Evolutionary conservation across 2,797 vertebrate species (phyloP).

Genomic region (Echeneis naucrates): DNA sequence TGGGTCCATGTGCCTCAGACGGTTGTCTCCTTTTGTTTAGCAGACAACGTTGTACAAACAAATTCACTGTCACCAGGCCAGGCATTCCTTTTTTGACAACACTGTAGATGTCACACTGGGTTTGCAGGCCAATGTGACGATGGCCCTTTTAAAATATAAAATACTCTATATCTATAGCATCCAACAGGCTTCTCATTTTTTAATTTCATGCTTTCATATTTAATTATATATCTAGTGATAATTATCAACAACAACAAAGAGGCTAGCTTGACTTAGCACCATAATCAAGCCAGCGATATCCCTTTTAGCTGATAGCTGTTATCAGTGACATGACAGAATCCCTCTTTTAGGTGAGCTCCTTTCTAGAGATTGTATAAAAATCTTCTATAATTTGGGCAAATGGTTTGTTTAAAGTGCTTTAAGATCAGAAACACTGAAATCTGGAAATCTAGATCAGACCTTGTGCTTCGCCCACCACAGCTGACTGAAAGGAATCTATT

Average conservation of each 20-base stretch:
- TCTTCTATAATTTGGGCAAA: too few relatives aligned
- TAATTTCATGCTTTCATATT: conserved; percentile 2
- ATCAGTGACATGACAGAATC: background rate
- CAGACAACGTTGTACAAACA: conserved; percentile 33
- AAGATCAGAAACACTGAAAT: too few relatives aligned
- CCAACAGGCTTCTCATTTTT: background rate
- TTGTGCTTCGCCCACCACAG: too few relatives aligned
- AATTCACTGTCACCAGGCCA: conserved; percentile 22
- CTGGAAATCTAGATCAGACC: too few relatives aligned
- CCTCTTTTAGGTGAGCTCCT: background rate
- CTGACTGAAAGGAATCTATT: too few relatives aligned
- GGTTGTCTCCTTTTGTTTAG: background rate
- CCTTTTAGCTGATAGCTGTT: background rate
- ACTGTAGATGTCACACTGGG: background rate
- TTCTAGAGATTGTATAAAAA: too few relatives aligned
- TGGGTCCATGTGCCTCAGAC: conserved; percentile 13
- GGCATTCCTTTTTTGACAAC: conserved; percentile 11
- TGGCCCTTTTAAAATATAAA: background rate
- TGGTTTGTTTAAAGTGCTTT: too few relatives aligned
- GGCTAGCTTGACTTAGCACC: background rate
- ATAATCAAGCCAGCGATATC: background rate
- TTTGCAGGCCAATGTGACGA: background rate
- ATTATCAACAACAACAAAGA: too few relatives aligned
- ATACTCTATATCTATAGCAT: background rate
- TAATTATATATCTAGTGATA: too few relatives aligned